Evolutionary conservation across 2,888 invertebrate species (phyloP).

Genomic region (Rosalia funebris): DNA sequence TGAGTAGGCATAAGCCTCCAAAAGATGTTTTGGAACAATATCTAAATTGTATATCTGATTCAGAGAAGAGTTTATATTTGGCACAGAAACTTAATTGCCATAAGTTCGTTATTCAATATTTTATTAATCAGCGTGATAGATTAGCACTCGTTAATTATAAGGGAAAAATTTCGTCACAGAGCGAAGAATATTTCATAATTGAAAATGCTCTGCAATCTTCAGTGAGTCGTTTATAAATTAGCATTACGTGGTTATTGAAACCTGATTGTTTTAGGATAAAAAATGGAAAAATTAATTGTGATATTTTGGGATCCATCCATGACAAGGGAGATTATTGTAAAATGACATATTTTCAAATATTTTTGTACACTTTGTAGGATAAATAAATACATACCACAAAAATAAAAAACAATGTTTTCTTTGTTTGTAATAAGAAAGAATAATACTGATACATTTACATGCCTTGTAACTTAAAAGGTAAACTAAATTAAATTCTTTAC

Average conservation of each 20-base stretch:
- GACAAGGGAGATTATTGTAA: conserved; percentile 12
- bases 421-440: conserved; percentile 55
- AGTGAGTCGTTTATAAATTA: conserved; percentile 36
- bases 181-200: conserved; percentile 78
- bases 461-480: conserved; percentile 45
- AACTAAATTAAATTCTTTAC: conserved; percentile 44
- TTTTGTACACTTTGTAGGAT: conserved; percentile 22
- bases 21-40: conserved; percentile 63
- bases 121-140: conserved; percentile 72
- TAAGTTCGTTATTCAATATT: conserved; percentile 71
- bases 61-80: conserved; percentile 69
- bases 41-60: conserved; percentile 53
- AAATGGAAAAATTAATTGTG: conserved; percentile 53
- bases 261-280: conserved; percentile 50
- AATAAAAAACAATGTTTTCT: conserved; percentile 50
- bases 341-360: conserved; percentile 26
- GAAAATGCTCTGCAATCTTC: conserved; percentile 71
- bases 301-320: conserved; percentile 20
- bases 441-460: conserved; percentile 62
- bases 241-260: conserved; percentile 15
- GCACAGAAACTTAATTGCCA: conserved; percentile 75
- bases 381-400: conserved; percentile 30
- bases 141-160: conserved; percentile 71
- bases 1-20: conserved; percentile 58
- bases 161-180: conserved; percentile 70